phyloP scores from a whole-genome alignment of 2,888 invertebrate genomes.

The Orgyia antiqua region DNA sequence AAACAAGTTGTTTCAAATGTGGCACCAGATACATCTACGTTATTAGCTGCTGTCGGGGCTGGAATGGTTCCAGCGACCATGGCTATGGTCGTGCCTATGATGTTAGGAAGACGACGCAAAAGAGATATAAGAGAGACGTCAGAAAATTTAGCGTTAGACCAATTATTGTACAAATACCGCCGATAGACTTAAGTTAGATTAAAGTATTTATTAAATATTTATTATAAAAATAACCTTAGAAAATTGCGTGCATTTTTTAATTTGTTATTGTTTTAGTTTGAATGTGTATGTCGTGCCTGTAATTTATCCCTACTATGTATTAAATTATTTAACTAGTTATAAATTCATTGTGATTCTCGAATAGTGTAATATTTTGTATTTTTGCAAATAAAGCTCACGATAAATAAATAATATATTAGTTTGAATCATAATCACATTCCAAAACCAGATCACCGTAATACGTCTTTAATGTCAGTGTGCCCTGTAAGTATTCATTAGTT shows the following conservation, averaged over 20 bases:
- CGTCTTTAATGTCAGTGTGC: too few species aligned
- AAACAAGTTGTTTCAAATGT: constrained; percentile 52
- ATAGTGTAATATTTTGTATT: constrained; percentile 6
- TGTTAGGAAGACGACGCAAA: constrained; percentile 76
- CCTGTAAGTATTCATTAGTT: too few species aligned
- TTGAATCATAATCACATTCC: too few species aligned
- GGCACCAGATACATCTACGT: constrained; percentile 77
- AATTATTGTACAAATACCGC: constrained; percentile 35
- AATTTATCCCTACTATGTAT: too few species aligned
- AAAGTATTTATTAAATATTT: constrained; percentile 23
- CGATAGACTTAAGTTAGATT: constrained; percentile 11
- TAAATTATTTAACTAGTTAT: too few species aligned
- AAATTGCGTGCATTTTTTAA: too few species aligned
- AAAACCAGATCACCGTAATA: too few species aligned
- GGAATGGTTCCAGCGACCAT: constrained; percentile 89
- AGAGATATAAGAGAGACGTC: constrained; percentile 35
- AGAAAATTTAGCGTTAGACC: constrained; percentile 33
- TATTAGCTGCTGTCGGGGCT: constrained; percentile 85
- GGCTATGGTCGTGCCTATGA: constrained; percentile 89
- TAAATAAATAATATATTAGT: background rate
- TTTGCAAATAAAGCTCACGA: background rate
- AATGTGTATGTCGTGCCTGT: too few species aligned
- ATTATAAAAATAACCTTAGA: constrained; percentile 17
- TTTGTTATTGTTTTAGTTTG: too few species aligned
- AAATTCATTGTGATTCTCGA: constrained; percentile 19